These are phyloP conservation scores for Ceyx cyanopectus DNA, from an alignment of 2,113 vertebrate genomes.

Conservation along the genomic window DNA sequence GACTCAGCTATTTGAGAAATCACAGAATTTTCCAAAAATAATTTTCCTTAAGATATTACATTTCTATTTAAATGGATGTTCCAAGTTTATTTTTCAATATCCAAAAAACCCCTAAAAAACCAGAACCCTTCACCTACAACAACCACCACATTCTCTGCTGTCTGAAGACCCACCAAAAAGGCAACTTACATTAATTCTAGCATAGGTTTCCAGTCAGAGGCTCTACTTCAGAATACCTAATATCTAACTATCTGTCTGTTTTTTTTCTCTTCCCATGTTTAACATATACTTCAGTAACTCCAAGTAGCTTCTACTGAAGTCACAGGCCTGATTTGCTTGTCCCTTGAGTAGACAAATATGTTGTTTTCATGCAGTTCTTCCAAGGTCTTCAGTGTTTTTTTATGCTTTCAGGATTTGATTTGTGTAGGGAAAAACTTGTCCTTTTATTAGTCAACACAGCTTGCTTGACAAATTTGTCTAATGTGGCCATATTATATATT, in stretches of 20 bases:
- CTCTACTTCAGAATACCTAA: background rate
- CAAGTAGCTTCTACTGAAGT: background rate
- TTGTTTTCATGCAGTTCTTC: background rate
- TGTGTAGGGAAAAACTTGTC: conserved; percentile 20
- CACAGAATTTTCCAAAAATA: background rate
- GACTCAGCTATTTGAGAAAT: background rate
- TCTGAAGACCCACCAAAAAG: background rate
- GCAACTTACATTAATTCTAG: background rate
- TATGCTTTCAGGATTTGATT: conserved; percentile 40
- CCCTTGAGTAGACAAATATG: background rate
- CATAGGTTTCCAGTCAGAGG: background rate
- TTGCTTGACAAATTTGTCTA: conserved; percentile 14
- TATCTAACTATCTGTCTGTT: background rate
- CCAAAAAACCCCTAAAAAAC: background rate
- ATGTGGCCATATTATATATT: conserved; percentile 18
- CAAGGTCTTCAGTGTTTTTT: conserved; percentile 39
- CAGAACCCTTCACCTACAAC: background rate
- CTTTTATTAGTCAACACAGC: conserved; percentile 25
- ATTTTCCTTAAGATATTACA: background rate
- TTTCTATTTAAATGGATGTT: background rate
- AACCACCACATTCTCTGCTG: background rate
- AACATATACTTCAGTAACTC: background rate
- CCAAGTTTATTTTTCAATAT: background rate
- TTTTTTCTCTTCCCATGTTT: background rate
- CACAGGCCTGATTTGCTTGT: background rate